Conservation (phyloP, 2,113 vertebrate genomes). For the Hyaena hyaena region DNA sequence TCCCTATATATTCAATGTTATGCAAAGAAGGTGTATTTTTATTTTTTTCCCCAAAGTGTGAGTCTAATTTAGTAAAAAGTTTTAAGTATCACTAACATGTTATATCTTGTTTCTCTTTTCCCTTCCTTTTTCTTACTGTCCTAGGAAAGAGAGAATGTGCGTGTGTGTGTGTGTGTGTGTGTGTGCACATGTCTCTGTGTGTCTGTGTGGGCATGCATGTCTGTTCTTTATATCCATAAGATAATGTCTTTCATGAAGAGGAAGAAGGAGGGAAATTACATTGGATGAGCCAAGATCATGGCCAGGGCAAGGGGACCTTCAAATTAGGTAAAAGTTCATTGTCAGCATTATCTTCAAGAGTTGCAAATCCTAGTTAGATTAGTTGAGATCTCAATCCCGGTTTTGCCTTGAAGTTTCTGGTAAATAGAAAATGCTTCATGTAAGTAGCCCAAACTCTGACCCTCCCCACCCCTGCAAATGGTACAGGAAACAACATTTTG, state of each 20-base stretch:
- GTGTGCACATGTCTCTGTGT: not conserved
- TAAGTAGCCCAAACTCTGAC: not conserved
- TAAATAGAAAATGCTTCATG: not conserved
- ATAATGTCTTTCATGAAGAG: constrained; percentile 19
- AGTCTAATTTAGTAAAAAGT: constrained; percentile 35
- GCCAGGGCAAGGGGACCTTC: not conserved
- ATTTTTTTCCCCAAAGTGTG: not conserved
- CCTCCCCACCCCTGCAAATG: not conserved
- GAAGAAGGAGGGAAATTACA: not conserved
- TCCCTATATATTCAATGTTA: not conserved
- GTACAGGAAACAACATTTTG: not conserved
- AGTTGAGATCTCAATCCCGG: not conserved
- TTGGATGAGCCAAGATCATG: constrained; percentile 5
- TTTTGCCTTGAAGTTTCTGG: not conserved
- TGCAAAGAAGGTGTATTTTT: not conserved
- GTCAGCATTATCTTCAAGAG: not conserved
- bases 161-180: not conserved
- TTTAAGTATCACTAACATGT: constrained; percentile 4
- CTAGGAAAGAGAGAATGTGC: not conserved
- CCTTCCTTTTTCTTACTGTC: constrained; percentile 58
- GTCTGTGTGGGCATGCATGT: not conserved
- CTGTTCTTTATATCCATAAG: not conserved
- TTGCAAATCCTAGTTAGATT: not conserved
- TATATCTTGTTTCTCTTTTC: not conserved
- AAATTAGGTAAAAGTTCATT: not conserved